Conservation (phyloP, 2,797 vertebrate genomes). For the Borostomias antarcticus region DNA sequence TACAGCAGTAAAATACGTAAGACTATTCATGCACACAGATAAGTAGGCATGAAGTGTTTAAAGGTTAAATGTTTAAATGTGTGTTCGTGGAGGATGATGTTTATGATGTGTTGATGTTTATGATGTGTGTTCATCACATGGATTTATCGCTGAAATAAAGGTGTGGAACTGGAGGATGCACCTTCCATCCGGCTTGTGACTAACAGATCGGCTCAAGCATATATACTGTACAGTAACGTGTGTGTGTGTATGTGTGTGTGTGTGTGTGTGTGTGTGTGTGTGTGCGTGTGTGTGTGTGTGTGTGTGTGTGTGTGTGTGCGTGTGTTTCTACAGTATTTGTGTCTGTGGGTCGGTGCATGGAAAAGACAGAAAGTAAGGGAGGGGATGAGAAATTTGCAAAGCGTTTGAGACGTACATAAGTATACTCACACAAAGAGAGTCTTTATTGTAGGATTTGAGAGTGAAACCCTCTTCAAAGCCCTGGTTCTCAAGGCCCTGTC, state of each 20-base stretch:
- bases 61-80: no score
- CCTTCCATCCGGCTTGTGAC: background rate
- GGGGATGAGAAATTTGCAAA: conserved; percentile 6
- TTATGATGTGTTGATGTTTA: no score
- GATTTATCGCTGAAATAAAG: no score
- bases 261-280: conserved; percentile 4
- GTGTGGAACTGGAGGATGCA: background rate
- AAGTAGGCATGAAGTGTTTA: no score
- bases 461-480: conserved; percentile 51
- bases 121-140: no score
- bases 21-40: background rate
- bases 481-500: conserved; percentile 47
- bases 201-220: no score
- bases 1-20: background rate
- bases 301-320: background rate
- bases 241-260: background rate
- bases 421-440: background rate
- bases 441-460: conserved; percentile 52
- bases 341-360: no score
- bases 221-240: background rate
- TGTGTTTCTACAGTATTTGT: no score
- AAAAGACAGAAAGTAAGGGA: background rate
- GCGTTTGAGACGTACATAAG: background rate
- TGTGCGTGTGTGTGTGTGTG: conserved; percentile 2
- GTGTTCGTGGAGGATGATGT: no score